These are phyloP conservation scores for Sinhomidia bicolor DNA, from an alignment of 2,888 invertebrate genomes.

Conservation along the genomic window DNA sequence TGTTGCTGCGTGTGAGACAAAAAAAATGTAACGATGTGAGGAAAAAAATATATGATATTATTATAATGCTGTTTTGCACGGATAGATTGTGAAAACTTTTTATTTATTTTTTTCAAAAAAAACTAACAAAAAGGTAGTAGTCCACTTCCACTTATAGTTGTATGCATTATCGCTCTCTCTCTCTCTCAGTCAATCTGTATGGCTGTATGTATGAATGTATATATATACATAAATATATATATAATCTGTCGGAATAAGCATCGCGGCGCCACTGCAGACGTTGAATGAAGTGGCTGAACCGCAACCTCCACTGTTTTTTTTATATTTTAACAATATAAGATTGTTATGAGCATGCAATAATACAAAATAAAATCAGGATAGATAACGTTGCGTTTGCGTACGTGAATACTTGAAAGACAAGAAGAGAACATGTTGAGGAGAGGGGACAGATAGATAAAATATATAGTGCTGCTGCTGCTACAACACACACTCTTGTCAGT, in stretches of 20 bases:
- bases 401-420: conserved; percentile 35
- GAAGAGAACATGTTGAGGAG: background rate
- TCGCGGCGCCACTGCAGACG: conserved; percentile 74
- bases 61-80: background rate
- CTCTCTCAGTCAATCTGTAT: no score
- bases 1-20: background rate
- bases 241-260: conserved; percentile 74
- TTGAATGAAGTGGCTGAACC: conserved; percentile 71
- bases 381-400: conserved; percentile 11
- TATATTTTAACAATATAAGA: conserved; percentile 55
- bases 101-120: conserved; percentile 19
- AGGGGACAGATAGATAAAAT: no score
- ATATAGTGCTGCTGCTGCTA: no score
- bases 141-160: conserved; percentile 27
- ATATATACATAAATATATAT: conserved; percentile 18
- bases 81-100: background rate
- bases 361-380: conserved; percentile 35
- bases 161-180: no score
- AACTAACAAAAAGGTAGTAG: conserved; percentile 24
- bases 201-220: no score
- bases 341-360: conserved; percentile 66
- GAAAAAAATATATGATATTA: background rate
- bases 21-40: background rate
- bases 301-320: conserved; percentile 66
- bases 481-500: no score